Evolutionary conservation across 2,888 invertebrate genomes (phyloP).

Genomic region (Seladonia tumulorum): DNA sequence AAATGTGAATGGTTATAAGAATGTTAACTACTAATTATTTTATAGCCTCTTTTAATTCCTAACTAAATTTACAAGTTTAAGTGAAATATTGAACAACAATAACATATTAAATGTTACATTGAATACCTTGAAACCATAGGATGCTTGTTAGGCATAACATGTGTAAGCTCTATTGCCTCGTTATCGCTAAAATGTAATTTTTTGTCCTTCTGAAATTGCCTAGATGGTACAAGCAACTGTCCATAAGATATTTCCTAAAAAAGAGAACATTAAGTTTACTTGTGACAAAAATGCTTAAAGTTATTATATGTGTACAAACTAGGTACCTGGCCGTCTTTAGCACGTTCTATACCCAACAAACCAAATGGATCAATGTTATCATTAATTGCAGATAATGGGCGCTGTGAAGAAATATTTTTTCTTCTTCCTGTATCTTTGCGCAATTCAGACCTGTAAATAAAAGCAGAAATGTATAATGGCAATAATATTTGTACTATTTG

Average conservation of each 20-base stretch:
- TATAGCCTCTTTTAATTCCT: background rate
- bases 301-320: background rate
- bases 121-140: slow-evolving; percentile 86
- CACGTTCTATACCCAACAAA: slow-evolving; percentile 92
- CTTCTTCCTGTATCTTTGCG: slow-evolving; percentile 91
- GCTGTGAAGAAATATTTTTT: slow-evolving; percentile 92
- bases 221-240: slow-evolving; percentile 92
- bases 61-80: slow-evolving; percentile 21
- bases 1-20: slow-evolving; percentile 14
- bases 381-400: slow-evolving; percentile 93
- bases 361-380: slow-evolving; percentile 95
- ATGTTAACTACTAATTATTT: slow-evolving; percentile 11
- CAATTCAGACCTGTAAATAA: slow-evolving; percentile 86
- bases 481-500: background rate
- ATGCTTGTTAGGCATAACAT: slow-evolving; percentile 85
- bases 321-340: slow-evolving; percentile 91
- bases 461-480: slow-evolving; percentile 14
- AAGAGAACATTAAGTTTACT: slow-evolving; percentile 39
- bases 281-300: background rate
- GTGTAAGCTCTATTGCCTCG: slow-evolving; percentile 80
- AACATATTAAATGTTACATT: slow-evolving; percentile 23
- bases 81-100: slow-evolving; percentile 23
- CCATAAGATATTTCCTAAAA: slow-evolving; percentile 94
- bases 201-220: slow-evolving; percentile 85
- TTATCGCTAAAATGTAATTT: slow-evolving; percentile 81